Percentiles rank a stretch among this genome's conserved stretches.
These are phyloP conservation scores for Megaleporinus macrocephalus DNA, from an alignment of 2,113 vertebrate species.

Conservation along the genomic window DNA sequence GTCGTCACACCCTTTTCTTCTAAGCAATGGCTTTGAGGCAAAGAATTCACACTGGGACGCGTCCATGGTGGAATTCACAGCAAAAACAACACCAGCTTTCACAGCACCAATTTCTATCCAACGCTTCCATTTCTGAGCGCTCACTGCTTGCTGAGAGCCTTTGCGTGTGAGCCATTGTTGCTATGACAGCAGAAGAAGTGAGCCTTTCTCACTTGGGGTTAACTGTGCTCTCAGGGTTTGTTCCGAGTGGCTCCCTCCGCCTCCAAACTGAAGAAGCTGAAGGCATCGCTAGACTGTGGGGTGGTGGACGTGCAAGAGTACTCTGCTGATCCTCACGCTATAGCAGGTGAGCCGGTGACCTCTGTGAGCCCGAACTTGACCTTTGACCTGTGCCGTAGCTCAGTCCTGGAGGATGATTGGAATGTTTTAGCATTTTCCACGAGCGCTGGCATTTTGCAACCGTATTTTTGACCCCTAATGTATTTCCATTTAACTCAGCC, in stretches of 20 bases:
- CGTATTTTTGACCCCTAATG: background rate
- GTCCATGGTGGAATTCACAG: background rate
- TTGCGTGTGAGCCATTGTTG: constrained; percentile 10
- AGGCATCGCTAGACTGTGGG: constrained; percentile 96
- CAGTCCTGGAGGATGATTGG: background rate
- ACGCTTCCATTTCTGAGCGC: background rate
- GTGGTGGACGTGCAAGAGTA: constrained; percentile 97
- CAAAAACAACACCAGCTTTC: constrained; percentile 8
- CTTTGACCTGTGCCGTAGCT: constrained; percentile 14
- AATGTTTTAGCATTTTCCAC: background rate
- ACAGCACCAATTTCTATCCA: background rate
- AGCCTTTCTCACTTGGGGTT: constrained; percentile 38
- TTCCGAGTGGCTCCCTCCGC: constrained; percentile 96
- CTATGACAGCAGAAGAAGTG: constrained; percentile 30
- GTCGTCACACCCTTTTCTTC: background rate
- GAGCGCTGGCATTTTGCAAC: background rate
- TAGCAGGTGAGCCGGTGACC: constrained; percentile 85
- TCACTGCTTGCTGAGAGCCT: background rate
- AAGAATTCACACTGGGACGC: background rate
- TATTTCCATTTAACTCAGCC: constrained; percentile 2
- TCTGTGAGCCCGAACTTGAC: background rate
- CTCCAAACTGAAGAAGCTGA: constrained; percentile 98
- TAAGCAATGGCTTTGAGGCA: background rate
- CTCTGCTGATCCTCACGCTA: constrained; percentile 94
- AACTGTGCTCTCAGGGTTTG: constrained; percentile 83